phyloP scores from a whole-genome alignment of 2,888 invertebrate genomes.

The Timema cristinae region DNA sequence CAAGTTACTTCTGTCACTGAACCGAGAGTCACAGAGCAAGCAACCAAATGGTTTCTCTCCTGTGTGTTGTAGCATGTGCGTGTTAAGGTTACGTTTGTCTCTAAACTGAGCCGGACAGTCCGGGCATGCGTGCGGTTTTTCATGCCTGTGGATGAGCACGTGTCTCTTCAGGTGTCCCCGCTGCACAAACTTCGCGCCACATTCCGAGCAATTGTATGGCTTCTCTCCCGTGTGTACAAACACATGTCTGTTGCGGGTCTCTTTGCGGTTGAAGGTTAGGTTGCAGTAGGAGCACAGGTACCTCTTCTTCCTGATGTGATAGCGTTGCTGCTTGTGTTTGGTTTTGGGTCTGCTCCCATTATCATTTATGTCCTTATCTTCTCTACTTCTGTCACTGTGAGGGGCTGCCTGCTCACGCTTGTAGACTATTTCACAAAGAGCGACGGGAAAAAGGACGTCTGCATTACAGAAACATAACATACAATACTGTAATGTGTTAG shows the following conservation, averaged over 20 bases:
- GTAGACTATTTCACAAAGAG: conserved; percentile 7
- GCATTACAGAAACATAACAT: no score
- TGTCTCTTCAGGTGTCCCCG: conserved; percentile 16
- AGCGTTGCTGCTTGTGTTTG: no score
- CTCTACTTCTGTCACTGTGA: no score
- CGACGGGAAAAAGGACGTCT: neutral
- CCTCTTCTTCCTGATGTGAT: neutral
- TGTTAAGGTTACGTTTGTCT: neutral
- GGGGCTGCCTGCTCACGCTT: neutral
- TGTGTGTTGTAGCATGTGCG: neutral
- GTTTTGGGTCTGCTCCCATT: no score
- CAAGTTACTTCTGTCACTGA: conserved; percentile 6
- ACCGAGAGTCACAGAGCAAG: neutral
- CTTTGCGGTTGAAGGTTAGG: neutral
- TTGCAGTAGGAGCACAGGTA: neutral
- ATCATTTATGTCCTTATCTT: no score
- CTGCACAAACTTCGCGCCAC: neutral
- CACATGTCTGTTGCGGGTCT: neutral
- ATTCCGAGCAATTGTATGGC: neutral
- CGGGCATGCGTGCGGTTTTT: conserved; percentile 3
- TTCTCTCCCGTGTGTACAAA: neutral
- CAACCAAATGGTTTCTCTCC: conserved; percentile 1
- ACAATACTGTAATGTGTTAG: no score
- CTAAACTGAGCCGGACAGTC: neutral
- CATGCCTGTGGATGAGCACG: neutral